Base-by-base conservation (phyloP, 2,113 vertebrate species). In the Stictonetta naevosa region DNA sequence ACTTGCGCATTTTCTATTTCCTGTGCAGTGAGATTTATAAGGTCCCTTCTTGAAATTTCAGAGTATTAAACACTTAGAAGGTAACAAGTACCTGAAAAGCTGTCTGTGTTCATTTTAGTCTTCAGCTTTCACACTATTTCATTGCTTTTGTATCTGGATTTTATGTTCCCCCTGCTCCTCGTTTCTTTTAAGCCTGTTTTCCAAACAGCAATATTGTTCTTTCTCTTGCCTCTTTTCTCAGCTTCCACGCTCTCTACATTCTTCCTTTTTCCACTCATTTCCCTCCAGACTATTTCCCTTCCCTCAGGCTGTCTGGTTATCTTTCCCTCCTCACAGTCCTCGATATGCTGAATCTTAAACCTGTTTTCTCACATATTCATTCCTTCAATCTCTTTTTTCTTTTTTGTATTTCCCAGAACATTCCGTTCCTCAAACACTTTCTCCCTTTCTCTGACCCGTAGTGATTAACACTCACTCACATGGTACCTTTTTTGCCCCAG, bases 401-500 rank as follows among this genome's bases (percentile, higher is more conserved):
- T n/a, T 23, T 48, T 26, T 19, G 10, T 11, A 8, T 58, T 71
- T 59, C 18, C 11, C 29, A 69, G 5, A 8, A 69, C 1, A 3
- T 62, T 79, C 38, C 36, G 11, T 40, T 66, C 31, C 42, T 75
- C n/a, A 63, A 8, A 69, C 26, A 36, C 22, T 46, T 82, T 63
- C 8, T 5, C 25, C 3, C 4, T 18, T 0, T 66, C 46, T 75
- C 44, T 81, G 40, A 13, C 15, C 33, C 25, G 5, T 2, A 69
- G 26, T 23, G 12, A 58, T 18, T n/a, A 56, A 31, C 40, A 78
- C 10, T 56, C 31, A 50, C 5, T 42, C 59, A 33, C 18, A 53
- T 0, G 0, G 2, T 34, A 48, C 40, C 4, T 8, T 13, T 75
- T 68, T 77, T 36, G 11, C 3, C 16, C 13, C 8, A 33, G 36